phyloP scores from a whole-genome alignment of 2,888 invertebrate species.

The Marronus borbonicus region DNA sequence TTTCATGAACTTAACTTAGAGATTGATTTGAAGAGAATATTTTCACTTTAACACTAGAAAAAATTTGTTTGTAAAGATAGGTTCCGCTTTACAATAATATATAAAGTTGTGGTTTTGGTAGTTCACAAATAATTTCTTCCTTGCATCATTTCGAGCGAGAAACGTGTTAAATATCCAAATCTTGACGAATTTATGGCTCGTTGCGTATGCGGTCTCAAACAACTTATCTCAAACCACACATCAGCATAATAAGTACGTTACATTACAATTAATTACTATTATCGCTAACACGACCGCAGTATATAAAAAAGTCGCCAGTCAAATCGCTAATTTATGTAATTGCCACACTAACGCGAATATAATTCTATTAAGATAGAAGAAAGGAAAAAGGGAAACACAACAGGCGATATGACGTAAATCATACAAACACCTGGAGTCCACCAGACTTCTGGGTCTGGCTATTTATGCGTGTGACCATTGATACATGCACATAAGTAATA shows the following conservation, averaged over 20 bases:
- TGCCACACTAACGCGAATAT: conserved; percentile 18
- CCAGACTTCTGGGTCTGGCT: background rate
- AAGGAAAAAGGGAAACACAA: conserved; percentile 2
- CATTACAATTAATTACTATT: conserved; percentile 24
- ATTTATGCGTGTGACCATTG: conserved; percentile 16
- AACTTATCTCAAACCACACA: background rate
- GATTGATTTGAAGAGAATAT: too few species aligned
- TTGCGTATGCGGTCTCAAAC: background rate
- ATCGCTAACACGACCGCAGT: background rate
- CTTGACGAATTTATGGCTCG: too few species aligned
- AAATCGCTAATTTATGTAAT: conserved; percentile 25
- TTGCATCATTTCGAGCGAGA: too few species aligned
- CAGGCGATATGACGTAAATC: conserved; percentile 9
- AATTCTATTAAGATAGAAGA: conserved; percentile 25
- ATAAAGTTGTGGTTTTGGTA: too few species aligned
- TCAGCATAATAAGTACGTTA: background rate
- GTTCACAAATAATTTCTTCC: too few species aligned
- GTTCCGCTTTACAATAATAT: too few species aligned
- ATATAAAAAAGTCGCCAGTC: conserved; percentile 3
- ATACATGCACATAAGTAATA: conserved; percentile 19
- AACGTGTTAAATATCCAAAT: too few species aligned
- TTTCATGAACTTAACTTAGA: too few species aligned
- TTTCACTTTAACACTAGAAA: too few species aligned
- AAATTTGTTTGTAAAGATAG: too few species aligned
- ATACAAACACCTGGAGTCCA: conserved; percentile 13